phyloP scores from a whole-genome alignment of 2,888 invertebrate species.

The Aphidoletes aphidimyza region DNA sequence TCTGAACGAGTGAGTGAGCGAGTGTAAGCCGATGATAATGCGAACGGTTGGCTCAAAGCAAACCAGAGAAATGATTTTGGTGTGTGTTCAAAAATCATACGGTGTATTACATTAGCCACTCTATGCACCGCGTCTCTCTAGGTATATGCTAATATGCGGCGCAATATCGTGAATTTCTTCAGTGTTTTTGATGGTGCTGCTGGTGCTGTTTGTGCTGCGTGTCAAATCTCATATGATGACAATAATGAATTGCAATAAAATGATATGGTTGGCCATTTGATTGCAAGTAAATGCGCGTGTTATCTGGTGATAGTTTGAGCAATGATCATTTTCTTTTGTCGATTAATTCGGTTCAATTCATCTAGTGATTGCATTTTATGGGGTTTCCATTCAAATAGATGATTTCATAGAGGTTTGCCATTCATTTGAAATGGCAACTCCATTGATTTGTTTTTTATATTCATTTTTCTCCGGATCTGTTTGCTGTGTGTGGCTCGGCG shows the following conservation, averaged over 20 bases:
- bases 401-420: background rate
- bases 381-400: background rate
- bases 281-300: background rate
- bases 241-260: constrained; percentile 2
- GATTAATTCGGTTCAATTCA: background rate
- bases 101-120: too few relatives aligned
- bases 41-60: background rate
- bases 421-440: background rate
- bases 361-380: background rate
- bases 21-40: background rate
- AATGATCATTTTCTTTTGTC: background rate
- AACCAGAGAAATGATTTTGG: background rate
- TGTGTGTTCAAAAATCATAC: background rate
- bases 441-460: too few relatives aligned
- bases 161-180: background rate
- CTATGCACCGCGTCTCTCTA: too few relatives aligned
- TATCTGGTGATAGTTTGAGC: constrained; percentile 28
- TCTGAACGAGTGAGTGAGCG: background rate
- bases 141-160: background rate
- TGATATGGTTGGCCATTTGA: background rate
- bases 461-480: too few relatives aligned
- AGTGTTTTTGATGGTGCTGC: background rate
- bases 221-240: constrained; percentile 16
- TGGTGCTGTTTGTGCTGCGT: background rate
- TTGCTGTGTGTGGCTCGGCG: too few relatives aligned